Evolutionary conservation across 2,797 vertebrate genomes (phyloP).

Genomic region (Pangasius larnaudii): DNA sequence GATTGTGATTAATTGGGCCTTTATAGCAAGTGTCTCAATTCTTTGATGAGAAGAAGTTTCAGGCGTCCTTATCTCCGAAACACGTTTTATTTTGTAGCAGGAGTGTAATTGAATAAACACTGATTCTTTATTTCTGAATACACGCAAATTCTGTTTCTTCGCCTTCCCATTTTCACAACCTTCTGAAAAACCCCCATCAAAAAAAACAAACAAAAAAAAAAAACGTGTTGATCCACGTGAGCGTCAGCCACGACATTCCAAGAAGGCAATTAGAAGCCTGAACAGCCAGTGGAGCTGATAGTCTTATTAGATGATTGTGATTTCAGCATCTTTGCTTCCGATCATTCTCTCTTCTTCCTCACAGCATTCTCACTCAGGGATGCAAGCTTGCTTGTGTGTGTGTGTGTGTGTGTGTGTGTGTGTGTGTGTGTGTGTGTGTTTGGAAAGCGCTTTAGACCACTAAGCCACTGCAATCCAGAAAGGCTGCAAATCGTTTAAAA

Average conservation of each 20-base stretch:
- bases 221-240: slow-evolving; percentile 65
- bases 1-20: slow-evolving; percentile 72
- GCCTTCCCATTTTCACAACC: slow-evolving; percentile 5
- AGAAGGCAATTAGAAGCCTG: slow-evolving; percentile 70
- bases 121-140: neutral
- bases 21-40: slow-evolving; percentile 46
- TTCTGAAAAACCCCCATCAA: neutral
- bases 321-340: slow-evolving; percentile 42
- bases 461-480: slow-evolving; percentile 78
- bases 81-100: neutral
- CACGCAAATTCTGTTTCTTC: neutral
- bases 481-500: slow-evolving; percentile 77
- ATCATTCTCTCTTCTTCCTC: slow-evolving; percentile 11
- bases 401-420: slow-evolving; percentile 3
- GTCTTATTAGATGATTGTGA: slow-evolving; percentile 70
- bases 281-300: slow-evolving; percentile 66
- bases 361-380: slow-evolving; percentile 1
- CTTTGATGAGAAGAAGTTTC: slow-evolving; percentile 11
- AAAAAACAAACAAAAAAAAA: slow-evolving; percentile 27
- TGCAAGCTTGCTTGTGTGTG: neutral
- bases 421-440: slow-evolving; percentile 2
- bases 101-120: neutral
- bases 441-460: slow-evolving; percentile 71
- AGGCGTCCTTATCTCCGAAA: slow-evolving; percentile 1
- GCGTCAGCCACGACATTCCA: slow-evolving; percentile 67